Evolutionary conservation across 1,140 invertebrate genomes (phyloP).

Genomic region (Drosophila varians): DNA sequence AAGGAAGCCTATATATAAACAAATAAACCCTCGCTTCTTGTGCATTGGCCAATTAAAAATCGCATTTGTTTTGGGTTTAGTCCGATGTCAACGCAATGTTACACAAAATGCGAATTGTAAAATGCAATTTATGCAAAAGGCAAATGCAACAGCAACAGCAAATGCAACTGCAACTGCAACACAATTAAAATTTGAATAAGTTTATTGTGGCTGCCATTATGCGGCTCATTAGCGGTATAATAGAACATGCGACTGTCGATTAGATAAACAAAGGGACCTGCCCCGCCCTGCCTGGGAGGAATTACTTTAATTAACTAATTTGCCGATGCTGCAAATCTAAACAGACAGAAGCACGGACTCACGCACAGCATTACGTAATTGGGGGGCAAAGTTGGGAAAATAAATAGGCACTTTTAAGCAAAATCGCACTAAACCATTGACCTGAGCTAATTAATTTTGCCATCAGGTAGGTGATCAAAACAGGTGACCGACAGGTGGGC

Average conservation of each 20-base stretch:
- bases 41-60: slow-evolving; percentile 69
- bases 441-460: background rate
- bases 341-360: slow-evolving; percentile 31
- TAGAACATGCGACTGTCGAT: slow-evolving; percentile 38
- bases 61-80: slow-evolving; percentile 63
- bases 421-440: background rate
- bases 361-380: slow-evolving; percentile 50
- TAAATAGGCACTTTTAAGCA: slow-evolving; percentile 7
- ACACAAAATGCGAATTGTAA: slow-evolving; percentile 15
- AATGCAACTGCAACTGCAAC: slow-evolving; percentile 16
- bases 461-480: slow-evolving; percentile 28
- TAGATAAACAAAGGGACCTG: slow-evolving; percentile 47
- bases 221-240: slow-evolving; percentile 71
- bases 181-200: slow-evolving; percentile 73
- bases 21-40: slow-evolving; percentile 25
- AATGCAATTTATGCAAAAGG: slow-evolving; percentile 33
- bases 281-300: background rate
- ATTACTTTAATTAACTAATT: slow-evolving; percentile 78
- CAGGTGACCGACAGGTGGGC: slow-evolving; percentile 36
- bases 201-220: slow-evolving; percentile 63
- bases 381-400: background rate
- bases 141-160: slow-evolving; percentile 14
- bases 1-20: background rate
- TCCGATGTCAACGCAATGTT: slow-evolving; percentile 53
- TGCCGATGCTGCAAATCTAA: slow-evolving; percentile 55